phyloP scores from a whole-genome alignment of 37 sponge, comb jelly and placozoan genomes.

The Theonella swinhoei region DNA sequence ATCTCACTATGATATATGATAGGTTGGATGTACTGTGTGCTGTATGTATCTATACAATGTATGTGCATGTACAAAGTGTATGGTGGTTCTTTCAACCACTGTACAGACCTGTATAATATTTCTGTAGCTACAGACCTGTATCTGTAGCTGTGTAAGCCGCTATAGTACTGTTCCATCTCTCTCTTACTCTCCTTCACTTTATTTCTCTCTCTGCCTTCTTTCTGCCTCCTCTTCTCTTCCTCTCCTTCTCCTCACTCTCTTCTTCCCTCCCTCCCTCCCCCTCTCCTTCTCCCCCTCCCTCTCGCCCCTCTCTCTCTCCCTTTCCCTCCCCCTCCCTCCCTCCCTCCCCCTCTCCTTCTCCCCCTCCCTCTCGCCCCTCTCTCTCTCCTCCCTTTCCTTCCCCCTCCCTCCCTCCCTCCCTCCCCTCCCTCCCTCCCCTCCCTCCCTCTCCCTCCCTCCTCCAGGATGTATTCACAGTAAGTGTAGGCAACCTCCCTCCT shows the following conservation, averaged over 20 bases:
- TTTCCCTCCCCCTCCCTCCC: neutral
- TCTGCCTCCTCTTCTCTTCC: neutral
- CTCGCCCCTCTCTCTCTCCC: neutral
- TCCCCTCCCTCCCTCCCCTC: neutral
- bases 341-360: slow-evolving; percentile 9
- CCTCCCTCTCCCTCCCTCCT: neutral
- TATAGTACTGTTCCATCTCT: neutral
- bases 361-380: neutral
- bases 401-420: slow-evolving; percentile 13
- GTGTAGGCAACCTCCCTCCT: slow-evolving; percentile 97
- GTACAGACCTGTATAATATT: too few species aligned
- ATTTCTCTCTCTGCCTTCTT: neutral
- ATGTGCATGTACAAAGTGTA: neutral
- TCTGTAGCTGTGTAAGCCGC: neutral
- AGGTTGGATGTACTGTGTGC: too few species aligned
- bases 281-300: slow-evolving; percentile 1
- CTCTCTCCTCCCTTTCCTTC: neutral
- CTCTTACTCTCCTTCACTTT: neutral
- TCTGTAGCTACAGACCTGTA: neutral
- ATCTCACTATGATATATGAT: too few species aligned
- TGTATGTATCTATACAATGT: neutral
- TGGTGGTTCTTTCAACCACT: neutral
- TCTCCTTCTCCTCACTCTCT: neutral
- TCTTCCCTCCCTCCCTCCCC: slow-evolving; percentile 1
- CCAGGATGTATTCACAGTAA: slow-evolving; percentile 98